Evolutionary conservation across 2,797 vertebrate genomes (phyloP).

Genomic region (Allobates femoralis): DNA sequence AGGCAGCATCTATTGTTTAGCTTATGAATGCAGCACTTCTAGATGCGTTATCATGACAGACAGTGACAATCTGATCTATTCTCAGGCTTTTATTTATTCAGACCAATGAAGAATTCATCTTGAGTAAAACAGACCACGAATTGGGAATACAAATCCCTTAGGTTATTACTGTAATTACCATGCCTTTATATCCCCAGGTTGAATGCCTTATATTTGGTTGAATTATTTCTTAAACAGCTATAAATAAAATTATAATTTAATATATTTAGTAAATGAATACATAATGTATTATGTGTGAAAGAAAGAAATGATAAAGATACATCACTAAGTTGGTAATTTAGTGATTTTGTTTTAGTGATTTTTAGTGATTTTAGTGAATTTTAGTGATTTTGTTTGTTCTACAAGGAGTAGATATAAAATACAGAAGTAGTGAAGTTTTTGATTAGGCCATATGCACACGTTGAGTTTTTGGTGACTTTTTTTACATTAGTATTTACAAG

Average conservation of each 20-base stretch:
- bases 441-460: no score
- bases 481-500: no score
- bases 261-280: neutral
- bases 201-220: neutral
- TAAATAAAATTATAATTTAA: neutral
- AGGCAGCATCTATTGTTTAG: neutral
- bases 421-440: no score
- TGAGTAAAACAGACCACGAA: neutral
- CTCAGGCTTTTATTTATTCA: conserved; percentile 8
- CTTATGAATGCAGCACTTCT: neutral
- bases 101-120: neutral
- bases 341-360: no score
- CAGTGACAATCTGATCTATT: neutral
- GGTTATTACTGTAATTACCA: neutral
- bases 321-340: no score
- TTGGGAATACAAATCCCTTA: conserved; percentile 14
- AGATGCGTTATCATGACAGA: neutral
- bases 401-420: no score
- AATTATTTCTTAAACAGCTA: neutral
- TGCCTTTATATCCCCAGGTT: neutral
- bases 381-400: no score
- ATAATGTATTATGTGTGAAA: neutral
- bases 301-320: neutral
- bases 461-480: no score
- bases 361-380: no score